Conservation (phyloP, 2,113 vertebrate species). For the Fulmarus glacialis region DNA sequence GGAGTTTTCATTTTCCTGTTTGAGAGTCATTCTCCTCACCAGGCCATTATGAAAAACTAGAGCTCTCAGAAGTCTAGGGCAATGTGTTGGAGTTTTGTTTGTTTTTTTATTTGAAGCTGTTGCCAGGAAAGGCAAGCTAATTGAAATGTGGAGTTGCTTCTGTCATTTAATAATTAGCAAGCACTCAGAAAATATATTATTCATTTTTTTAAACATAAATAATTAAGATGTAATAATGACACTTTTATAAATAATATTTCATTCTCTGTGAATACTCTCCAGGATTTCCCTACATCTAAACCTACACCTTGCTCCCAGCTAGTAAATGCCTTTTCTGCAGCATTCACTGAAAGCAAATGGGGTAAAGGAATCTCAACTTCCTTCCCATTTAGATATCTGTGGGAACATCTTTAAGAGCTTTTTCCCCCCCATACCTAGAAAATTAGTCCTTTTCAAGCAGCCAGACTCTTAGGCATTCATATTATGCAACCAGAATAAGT, state of each 20-base stretch:
- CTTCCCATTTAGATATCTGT: conserved; percentile 54
- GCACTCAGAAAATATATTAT: conserved; percentile 62
- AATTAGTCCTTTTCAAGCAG: conserved; percentile 39
- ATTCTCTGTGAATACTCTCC: conserved; percentile 54
- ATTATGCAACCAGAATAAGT: conserved; percentile 35
- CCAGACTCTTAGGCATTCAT: conserved; percentile 17
- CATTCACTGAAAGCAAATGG: not conserved
- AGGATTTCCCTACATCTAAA: conserved; percentile 50
- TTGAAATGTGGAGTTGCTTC: conserved; percentile 55
- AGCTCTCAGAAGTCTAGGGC: conserved; percentile 21
- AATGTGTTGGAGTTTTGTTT: not conserved
- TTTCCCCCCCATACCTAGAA: not conserved
- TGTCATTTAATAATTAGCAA: conserved; percentile 70
- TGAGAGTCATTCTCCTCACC: not conserved
- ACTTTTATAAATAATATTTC: conserved; percentile 61
- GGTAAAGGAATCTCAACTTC: conserved; percentile 31
- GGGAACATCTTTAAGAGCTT: conserved; percentile 45
- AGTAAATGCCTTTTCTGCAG: conserved; percentile 26
- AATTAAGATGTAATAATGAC: conserved; percentile 60
- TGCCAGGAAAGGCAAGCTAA: conserved; percentile 49
- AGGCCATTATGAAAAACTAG: conserved; percentile 19
- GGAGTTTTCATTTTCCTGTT: conserved; percentile 24
- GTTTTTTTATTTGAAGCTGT: conserved; percentile 31
- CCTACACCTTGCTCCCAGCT: conserved; percentile 30
- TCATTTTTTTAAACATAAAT: conserved; percentile 59